Base-by-base conservation (phyloP, 2,888 invertebrate genomes). In the Lycophotia porphyrea region DNA sequence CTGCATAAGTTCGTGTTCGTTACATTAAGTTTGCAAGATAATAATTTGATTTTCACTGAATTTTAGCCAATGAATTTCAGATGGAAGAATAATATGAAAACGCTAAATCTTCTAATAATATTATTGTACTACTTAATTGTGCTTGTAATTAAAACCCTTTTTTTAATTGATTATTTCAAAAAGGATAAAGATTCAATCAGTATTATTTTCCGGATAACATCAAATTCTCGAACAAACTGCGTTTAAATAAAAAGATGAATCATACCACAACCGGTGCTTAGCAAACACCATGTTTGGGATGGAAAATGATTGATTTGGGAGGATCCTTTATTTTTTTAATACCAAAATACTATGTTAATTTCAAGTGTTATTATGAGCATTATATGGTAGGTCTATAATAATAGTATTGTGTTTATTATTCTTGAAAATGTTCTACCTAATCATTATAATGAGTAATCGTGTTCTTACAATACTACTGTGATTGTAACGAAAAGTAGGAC, bases 401-500 rank as follows among this genome's bases (percentile, higher is more conserved):
- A 58, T 36, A 21, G 68, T 21, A 68, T 21, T 67, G 34, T 58
- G 31, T 71, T 34, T 65, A 58, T 52, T 73, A 68, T 84, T 67
- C 36, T 79, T 80, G 49, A 31, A 78, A 77, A 75, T 31, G 44
- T 68, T 70, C 39, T 67, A 58, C 42, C 55, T 34, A 68, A 64
- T 52, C 31, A 69, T n/a, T 52, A 31, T 42, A 66, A 81, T 72
- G 42, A 82, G 55, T 74, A 75, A 76, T 66, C 60, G 65, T 79
- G 39, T 73, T 76, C 69, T 63, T 67, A 76, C 63, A 82, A 80
- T 82, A 79, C 74, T 70, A 52, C 39, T 70, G 63, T 85, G 75
- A 84, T 88, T 87, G 71, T 79, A 66, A n/a, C 27, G 39, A 81
- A 81, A 85, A 87, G 63, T 87, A 81, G 86, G 75, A 76, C 81